A percentile compares a stretch with the other conserved stretches of the same genome.
phyloP scores from a whole-genome alignment of 2,888 invertebrate species.

The Eupithecia exiguata region DNA sequence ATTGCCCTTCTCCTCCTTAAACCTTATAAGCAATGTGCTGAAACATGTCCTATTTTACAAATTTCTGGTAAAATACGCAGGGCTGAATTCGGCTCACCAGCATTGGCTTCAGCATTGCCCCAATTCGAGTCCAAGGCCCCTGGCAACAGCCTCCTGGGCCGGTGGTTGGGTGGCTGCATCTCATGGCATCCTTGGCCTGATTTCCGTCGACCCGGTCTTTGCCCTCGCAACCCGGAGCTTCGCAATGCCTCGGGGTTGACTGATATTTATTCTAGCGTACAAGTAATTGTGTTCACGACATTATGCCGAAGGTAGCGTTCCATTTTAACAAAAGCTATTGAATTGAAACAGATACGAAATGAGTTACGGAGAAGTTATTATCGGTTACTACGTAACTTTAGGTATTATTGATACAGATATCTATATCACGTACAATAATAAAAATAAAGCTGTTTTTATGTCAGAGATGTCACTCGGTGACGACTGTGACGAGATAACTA shows the following conservation, averaged over 20 bases:
- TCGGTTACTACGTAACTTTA: constrained; percentile 1
- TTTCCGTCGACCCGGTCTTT: constrained; percentile 39
- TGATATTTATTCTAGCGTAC: background rate
- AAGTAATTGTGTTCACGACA: background rate
- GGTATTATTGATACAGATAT: background rate
- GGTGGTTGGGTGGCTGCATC: constrained; percentile 33
- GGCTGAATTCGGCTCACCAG: constrained; percentile 10
- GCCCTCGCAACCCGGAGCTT: constrained; percentile 35
- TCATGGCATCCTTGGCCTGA: constrained; percentile 38
- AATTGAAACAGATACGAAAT: background rate
- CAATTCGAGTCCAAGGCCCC: constrained; percentile 39
- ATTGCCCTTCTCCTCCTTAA: background rate
- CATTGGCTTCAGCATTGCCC: constrained; percentile 23
- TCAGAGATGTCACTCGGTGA: background rate
- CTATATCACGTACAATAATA: background rate
- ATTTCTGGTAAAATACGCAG: background rate
- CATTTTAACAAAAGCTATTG: background rate
- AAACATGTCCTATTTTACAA: background rate
- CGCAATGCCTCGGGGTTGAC: constrained; percentile 13
- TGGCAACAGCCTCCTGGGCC: constrained; percentile 40
- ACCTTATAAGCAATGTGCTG: background rate
- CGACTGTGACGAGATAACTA: background rate
- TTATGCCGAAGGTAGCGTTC: background rate
- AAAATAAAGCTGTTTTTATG: constrained; percentile 2
- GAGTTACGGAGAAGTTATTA: background rate